Evolutionary conservation across 2,888 invertebrate species (phyloP).

Genomic region (Clistopyga incitator): DNA sequence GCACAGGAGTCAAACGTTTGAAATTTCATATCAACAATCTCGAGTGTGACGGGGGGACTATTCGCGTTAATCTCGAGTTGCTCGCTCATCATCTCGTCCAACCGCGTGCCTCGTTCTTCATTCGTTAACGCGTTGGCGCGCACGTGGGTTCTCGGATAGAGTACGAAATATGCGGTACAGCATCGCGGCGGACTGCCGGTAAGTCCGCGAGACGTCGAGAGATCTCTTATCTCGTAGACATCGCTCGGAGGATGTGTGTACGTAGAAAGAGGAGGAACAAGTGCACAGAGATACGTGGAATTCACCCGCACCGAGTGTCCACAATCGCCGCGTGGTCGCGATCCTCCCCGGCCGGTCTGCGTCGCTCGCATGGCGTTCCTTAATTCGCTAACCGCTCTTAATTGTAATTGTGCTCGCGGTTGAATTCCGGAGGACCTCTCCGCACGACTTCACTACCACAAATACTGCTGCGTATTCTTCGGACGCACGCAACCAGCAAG

Average conservation of each 20-base stretch:
- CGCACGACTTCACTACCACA: slow-evolving; percentile 29
- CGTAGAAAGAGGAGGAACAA: slow-evolving; percentile 38
- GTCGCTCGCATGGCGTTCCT: slow-evolving; percentile 78
- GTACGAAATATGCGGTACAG: slow-evolving; percentile 38
- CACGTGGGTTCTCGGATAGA: slow-evolving; percentile 47
- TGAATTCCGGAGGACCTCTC: slow-evolving; percentile 79
- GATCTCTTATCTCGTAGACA: slow-evolving; percentile 61
- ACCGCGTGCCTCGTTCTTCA: slow-evolving; percentile 68
- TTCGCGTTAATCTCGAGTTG: slow-evolving; percentile 53
- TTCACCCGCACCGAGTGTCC: slow-evolving; percentile 53
- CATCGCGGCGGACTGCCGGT: slow-evolving; percentile 27
- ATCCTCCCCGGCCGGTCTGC: slow-evolving; percentile 67
- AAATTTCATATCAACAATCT: slow-evolving; percentile 7
- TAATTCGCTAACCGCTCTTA: slow-evolving; percentile 84
- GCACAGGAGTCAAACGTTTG: background rate
- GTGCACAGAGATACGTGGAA: slow-evolving; percentile 74
- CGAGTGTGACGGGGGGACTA: slow-evolving; percentile 10
- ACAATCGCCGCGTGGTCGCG: slow-evolving; percentile 22
- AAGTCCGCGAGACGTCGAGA: slow-evolving; percentile 30
- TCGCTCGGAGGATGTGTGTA: slow-evolving; percentile 43
- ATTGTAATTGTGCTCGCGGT: slow-evolving; percentile 83
- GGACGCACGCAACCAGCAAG: slow-evolving; percentile 73
- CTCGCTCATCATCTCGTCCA: slow-evolving; percentile 51
- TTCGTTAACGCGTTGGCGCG: slow-evolving; percentile 65
- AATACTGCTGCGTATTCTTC: slow-evolving; percentile 35